These are phyloP conservation scores for Bubo bubo DNA, from an alignment of 2,113 vertebrate genomes.

Conservation along the genomic window DNA sequence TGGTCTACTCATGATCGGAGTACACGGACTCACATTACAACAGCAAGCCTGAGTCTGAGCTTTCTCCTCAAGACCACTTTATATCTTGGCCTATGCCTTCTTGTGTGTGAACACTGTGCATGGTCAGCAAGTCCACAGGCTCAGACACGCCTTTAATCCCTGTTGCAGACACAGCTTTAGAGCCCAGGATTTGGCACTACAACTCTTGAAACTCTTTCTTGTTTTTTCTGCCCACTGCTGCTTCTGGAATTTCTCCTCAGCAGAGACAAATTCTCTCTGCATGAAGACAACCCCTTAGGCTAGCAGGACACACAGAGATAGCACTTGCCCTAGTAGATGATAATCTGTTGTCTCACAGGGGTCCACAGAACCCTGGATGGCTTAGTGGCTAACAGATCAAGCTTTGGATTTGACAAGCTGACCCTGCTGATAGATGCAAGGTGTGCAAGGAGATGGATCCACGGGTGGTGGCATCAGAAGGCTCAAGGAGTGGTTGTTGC, in stretches of 20 bases:
- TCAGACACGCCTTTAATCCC: not conserved
- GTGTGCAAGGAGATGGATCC: not conserved
- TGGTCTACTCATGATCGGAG: not conserved
- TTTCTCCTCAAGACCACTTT: not conserved
- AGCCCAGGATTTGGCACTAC: not conserved
- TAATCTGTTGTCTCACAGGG: not conserved
- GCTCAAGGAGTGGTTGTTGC: not conserved
- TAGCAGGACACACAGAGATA: not conserved
- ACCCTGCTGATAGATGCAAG: not conserved
- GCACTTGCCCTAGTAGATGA: not conserved
- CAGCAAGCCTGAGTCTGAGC: not conserved
- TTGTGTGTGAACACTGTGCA: not conserved
- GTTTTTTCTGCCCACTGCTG: not conserved
- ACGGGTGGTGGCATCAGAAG: not conserved
- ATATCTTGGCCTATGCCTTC: not conserved
- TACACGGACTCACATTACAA: not conserved
- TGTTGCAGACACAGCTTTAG: not conserved
- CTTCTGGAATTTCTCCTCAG: constrained; percentile 18
- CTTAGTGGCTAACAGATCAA: not conserved
- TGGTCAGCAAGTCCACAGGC: not conserved
- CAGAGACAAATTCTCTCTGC: not conserved
- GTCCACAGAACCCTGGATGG: not conserved
- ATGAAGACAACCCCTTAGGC: not conserved
- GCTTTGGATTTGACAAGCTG: not conserved
- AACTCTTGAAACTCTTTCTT: not conserved